phyloP scores from a whole-genome alignment of 2,113 vertebrate species.

The Apteryx owenii region DNA sequence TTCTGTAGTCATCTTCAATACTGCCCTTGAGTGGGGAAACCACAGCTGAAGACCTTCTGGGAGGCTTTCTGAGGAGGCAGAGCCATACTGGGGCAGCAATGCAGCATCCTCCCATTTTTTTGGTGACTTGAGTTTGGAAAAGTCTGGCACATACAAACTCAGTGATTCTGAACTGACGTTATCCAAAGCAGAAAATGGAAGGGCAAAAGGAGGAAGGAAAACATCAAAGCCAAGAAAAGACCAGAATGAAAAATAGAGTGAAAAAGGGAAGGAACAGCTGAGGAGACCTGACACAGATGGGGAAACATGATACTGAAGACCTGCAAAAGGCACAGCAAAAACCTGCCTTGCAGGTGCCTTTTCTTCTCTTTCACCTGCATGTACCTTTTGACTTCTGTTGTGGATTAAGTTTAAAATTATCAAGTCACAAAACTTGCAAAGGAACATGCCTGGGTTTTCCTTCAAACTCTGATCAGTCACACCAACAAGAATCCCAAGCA shows the following conservation, averaged over 20 bases:
- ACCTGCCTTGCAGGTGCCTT: not conserved
- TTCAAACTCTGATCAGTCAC: not conserved
- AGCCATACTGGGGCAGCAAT: accelerated
- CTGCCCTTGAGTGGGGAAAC: not conserved
- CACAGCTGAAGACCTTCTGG: not conserved
- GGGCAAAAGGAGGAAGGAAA: not conserved
- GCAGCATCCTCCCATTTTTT: not conserved
- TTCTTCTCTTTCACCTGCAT: not conserved
- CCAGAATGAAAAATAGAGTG: not conserved
- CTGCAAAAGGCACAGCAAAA: not conserved
- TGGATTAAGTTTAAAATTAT: not conserved
- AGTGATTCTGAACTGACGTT: accelerated
- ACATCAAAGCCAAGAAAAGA: not conserved
- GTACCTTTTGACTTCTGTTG: not conserved
- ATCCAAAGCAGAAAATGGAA: not conserved
- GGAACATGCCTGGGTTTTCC: not conserved
- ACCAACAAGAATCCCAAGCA: not conserved
- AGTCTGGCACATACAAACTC: not conserved
- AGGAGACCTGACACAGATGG: not conserved
- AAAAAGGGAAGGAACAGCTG: not conserved
- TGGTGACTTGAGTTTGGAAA: accelerated
- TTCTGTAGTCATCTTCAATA: not conserved
- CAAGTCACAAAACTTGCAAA: not conserved
- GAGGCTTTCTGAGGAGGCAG: not conserved
- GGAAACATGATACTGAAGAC: not conserved